Conservation (phyloP, 2,113 vertebrate species). For the Ramphastos sulfuratus region DNA sequence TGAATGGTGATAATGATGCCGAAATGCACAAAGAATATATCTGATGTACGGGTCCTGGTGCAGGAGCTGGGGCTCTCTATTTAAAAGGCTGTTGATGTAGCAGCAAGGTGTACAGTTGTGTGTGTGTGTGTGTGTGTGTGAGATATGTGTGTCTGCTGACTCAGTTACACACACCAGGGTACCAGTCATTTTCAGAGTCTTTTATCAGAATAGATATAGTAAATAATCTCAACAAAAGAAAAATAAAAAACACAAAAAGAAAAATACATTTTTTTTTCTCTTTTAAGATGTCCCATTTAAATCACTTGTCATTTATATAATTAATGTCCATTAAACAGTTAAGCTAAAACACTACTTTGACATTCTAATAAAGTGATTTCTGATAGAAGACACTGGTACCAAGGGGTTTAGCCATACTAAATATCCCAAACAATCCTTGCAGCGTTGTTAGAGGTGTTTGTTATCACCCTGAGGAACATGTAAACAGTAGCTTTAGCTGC, state of each 20-base stretch:
- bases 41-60: conserved; percentile 13
- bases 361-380: conserved; percentile 73
- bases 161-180: conserved; percentile 4
- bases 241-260: not conserved
- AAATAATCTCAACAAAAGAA: conserved; percentile 56
- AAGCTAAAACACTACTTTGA: conserved; percentile 69
- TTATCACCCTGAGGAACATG: conserved; percentile 22
- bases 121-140: not conserved
- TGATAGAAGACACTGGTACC: conserved; percentile 68
- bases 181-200: conserved; percentile 26
- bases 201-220: conserved; percentile 48
- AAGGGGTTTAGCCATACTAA: conserved; percentile 54
- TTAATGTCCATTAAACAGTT: not conserved
- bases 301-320: conserved; percentile 29
- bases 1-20: conserved; percentile 3
- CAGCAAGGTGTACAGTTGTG: not conserved
- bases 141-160: conserved; percentile 36
- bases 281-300: not conserved
- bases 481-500: conserved; percentile 27
- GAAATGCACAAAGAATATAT: conserved; percentile 20
- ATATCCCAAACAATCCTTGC: conserved; percentile 7
- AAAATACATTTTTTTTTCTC: not conserved
- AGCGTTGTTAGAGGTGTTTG: conserved; percentile 6
- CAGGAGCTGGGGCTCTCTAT: conserved; percentile 33
- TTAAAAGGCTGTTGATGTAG: conserved; percentile 50